Percentiles rank a stretch among this genome's conserved stretches.
Conservation (phyloP, 2,888 invertebrate genomes). For the Eilema caniola region DNA sequence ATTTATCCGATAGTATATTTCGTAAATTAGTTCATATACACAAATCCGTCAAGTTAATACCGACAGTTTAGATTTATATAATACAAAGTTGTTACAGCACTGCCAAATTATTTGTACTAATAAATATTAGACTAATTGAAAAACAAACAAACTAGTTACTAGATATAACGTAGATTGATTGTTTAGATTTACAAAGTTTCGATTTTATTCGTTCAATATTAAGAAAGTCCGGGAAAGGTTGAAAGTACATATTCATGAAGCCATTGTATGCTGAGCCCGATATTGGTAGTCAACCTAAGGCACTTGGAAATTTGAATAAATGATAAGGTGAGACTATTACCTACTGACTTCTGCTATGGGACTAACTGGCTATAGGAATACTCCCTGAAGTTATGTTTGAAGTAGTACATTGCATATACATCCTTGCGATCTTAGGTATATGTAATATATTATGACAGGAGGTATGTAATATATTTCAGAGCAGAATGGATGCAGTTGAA, state of each 20-base stretch:
- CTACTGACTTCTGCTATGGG: background rate
- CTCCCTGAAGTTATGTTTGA: background rate
- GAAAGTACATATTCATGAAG: background rate
- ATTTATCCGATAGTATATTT: conserved; percentile 30
- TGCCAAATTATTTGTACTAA: conserved; percentile 76
- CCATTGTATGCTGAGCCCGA: background rate
- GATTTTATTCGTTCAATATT: conserved; percentile 24
- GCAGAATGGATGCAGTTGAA: background rate
- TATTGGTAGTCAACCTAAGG: background rate
- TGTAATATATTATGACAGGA: background rate
- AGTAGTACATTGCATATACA: background rate
- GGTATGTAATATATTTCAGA: too few relatives aligned
- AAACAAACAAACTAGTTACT: conserved; percentile 55
- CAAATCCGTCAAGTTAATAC: conserved; percentile 45
- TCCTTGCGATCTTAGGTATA: too few relatives aligned
- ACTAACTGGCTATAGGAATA: background rate
- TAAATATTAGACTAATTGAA: conserved; percentile 63
- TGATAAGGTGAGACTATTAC: background rate
- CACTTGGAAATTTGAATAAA: background rate
- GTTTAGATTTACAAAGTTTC: conserved; percentile 45
- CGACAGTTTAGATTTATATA: conserved; percentile 51
- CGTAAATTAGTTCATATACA: conserved; percentile 26
- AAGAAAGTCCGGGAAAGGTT: conserved; percentile 13
- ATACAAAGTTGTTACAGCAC: conserved; percentile 77
- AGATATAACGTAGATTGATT: conserved; percentile 45